Conservation (phyloP, 2,797 vertebrate species). For the Ctenosaura bakeri region DNA sequence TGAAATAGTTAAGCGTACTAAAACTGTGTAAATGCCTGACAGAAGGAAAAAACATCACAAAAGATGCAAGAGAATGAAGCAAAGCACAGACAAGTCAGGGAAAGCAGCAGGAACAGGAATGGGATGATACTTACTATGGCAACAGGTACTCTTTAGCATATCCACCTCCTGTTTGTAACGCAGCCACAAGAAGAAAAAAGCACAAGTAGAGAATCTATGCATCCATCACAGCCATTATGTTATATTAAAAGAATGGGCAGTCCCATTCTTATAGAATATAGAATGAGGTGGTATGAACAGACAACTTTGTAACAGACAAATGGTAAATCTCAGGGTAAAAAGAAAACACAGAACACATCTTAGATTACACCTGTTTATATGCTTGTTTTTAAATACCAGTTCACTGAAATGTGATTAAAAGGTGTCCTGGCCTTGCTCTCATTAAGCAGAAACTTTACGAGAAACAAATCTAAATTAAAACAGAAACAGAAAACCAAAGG, state of each 20-base stretch:
- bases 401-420: conserved; percentile 12
- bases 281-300: conserved; percentile 86
- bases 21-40: conserved; percentile 48
- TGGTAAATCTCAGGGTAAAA: conserved; percentile 76
- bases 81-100: conserved; percentile 79
- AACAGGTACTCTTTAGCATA: conserved; percentile 99
- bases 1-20: conserved; percentile 45
- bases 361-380: conserved; percentile 85
- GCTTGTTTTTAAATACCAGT: neutral
- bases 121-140: conserved; percentile 98
- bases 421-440: conserved; percentile 31
- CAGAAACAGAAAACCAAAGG: conserved; percentile 66
- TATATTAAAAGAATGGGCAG: conserved; percentile 87
- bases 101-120: conserved; percentile 74
- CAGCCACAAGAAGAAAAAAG: conserved; percentile 98
- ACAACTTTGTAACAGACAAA: conserved; percentile 80
- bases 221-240: conserved; percentile 94
- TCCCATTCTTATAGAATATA: conserved; percentile 88
- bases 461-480: conserved; percentile 8
- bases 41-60: conserved; percentile 66
- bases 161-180: conserved; percentile 98
- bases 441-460: neutral
- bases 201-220: conserved; percentile 99
- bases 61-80: conserved; percentile 80
- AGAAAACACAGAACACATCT: conserved; percentile 75